phyloP scores from a whole-genome alignment of 1,140 invertebrate species.

The Brachionus rubens region DNA sequence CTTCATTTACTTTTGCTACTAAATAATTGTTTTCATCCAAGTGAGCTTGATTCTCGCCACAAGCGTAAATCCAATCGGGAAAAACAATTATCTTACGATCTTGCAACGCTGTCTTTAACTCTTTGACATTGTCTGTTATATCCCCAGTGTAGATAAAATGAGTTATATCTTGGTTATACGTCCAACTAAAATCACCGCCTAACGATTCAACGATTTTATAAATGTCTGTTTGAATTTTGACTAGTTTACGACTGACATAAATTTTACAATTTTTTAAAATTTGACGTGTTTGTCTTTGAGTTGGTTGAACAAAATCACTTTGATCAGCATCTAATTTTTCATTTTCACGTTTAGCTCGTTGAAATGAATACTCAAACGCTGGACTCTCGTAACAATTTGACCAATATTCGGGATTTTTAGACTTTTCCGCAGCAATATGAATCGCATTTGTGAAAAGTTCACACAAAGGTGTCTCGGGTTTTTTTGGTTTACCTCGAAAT shows the following conservation, averaged over 20 bases:
- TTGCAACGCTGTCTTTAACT: conserved; percentile 19
- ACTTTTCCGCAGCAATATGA: conserved; percentile 36
- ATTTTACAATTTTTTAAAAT: neutral
- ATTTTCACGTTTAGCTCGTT: neutral
- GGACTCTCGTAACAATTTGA: conserved; percentile 35
- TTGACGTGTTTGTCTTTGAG: neutral
- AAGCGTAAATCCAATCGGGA: conserved; percentile 36
- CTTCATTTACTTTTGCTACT: neutral
- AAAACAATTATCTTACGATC: conserved; percentile 32
- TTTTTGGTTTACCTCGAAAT: neutral
- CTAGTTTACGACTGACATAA: conserved; percentile 37
- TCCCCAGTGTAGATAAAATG: conserved; percentile 44
- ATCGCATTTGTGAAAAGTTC: conserved; percentile 42
- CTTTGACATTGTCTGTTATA: conserved; percentile 16
- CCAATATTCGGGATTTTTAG: conserved; percentile 24
- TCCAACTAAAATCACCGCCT: conserved; percentile 43
- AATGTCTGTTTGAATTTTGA: conserved; percentile 15
- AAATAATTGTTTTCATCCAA: neutral
- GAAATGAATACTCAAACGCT: conserved; percentile 36
- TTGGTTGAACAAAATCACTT: conserved; percentile 14
- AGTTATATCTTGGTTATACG: conserved; percentile 16
- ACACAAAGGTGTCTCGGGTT: conserved; percentile 23
- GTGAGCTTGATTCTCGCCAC: neutral
- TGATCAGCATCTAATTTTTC: neutral
- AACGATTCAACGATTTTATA: conserved; percentile 34